These are phyloP conservation scores for Pyralis farinalis DNA, from an alignment of 2,888 invertebrate species.

Conservation along the genomic window DNA sequence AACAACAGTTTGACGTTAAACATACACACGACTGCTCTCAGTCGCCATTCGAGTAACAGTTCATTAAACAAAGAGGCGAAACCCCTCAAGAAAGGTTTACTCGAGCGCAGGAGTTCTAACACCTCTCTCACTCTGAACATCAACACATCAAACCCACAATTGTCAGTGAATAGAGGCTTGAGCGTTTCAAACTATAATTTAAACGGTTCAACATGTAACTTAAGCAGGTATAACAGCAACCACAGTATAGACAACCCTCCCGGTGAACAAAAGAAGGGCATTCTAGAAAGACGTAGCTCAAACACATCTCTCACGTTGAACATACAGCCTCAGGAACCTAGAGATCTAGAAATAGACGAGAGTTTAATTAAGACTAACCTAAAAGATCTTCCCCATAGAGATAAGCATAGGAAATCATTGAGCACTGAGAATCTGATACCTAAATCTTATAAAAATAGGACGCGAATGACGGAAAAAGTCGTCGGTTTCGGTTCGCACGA, in stretches of 20 bases:
- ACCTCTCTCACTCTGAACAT: constrained; percentile 92
- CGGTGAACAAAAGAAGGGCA: constrained; percentile 78
- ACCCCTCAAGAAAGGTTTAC: constrained; percentile 83
- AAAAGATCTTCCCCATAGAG: constrained; percentile 56
- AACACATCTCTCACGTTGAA: constrained; percentile 90
- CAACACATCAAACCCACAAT: constrained; percentile 65
- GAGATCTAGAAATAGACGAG: constrained; percentile 71
- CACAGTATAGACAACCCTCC: constrained; percentile 64
- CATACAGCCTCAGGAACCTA: constrained; percentile 64
- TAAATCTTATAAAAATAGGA: constrained; percentile 68
- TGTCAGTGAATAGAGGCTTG: constrained; percentile 67
- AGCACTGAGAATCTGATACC: constrained; percentile 83
- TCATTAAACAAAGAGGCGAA: constrained; percentile 73
- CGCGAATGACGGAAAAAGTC: constrained; percentile 49
- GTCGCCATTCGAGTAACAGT: constrained; percentile 80
- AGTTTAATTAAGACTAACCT: constrained; percentile 52
- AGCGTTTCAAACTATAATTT: constrained; percentile 77
- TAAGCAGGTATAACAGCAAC: constrained; percentile 72
- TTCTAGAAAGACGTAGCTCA: constrained; percentile 88
- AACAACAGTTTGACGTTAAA: constrained; percentile 93
- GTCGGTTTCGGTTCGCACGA: constrained; percentile 72
- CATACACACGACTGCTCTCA: constrained; percentile 77
- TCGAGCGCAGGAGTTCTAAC: constrained; percentile 94
- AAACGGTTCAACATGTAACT: constrained; percentile 72
- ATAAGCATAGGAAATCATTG: constrained; percentile 77